phyloP scores from a whole-genome alignment of 2,888 invertebrate species.

The Aphodius sticticus region DNA sequence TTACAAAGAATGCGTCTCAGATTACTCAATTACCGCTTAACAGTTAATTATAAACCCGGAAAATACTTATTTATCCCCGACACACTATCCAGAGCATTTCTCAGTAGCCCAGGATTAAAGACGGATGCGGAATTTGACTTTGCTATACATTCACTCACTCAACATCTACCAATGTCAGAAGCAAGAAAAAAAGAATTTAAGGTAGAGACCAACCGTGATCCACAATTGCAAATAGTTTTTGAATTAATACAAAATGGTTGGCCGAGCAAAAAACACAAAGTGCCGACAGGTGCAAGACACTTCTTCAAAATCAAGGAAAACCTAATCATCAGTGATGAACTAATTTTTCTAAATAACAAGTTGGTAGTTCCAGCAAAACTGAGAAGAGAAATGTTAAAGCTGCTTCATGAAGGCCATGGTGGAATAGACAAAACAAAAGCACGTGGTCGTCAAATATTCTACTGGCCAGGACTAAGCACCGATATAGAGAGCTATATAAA shows the following conservation, averaged over 20 bases:
- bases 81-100: constrained; percentile 25
- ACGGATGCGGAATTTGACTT: constrained; percentile 4
- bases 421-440: constrained; percentile 30
- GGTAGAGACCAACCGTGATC: background rate
- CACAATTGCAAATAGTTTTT: background rate
- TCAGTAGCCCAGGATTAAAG: constrained; percentile 11
- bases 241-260: background rate
- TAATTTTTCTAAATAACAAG: constrained; percentile 28
- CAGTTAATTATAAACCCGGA: constrained; percentile 27
- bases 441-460: constrained; percentile 30
- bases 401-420: constrained; percentile 28
- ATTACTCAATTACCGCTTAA: constrained; percentile 27
- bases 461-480: constrained; percentile 26
- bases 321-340: constrained; percentile 18
- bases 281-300: background rate
- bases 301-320: constrained; percentile 26
- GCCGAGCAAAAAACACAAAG: background rate
- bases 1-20: constrained; percentile 26
- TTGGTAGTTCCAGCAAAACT: constrained; percentile 23
- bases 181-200: background rate
- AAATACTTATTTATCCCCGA: constrained; percentile 26
- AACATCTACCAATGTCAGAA: constrained; percentile 17
- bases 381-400: constrained; percentile 26
- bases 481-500: constrained; percentile 27
- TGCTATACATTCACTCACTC: constrained; percentile 6